phyloP scores from a whole-genome alignment of 2,113 vertebrate species.

The Morone saxatilis region DNA sequence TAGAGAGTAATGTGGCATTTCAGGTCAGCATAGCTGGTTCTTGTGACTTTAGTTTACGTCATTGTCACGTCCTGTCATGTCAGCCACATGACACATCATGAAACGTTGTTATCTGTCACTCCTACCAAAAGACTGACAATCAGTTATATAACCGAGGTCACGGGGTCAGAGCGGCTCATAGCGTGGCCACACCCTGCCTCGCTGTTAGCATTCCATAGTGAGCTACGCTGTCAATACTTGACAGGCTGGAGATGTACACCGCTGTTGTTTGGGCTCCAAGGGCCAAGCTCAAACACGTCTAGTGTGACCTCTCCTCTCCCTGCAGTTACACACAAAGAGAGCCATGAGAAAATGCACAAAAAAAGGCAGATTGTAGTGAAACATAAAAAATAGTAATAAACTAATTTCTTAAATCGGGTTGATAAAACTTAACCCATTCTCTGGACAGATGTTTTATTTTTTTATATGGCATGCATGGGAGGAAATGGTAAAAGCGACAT shows the following conservation, averaged over 20 bases:
- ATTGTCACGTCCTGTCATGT: constrained; percentile 21
- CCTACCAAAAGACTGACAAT: constrained; percentile 34
- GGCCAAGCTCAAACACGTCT: constrained; percentile 31
- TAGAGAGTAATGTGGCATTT: background rate
- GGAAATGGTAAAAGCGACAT: background rate
- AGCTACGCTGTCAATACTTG: constrained; percentile 53
- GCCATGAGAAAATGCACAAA: background rate
- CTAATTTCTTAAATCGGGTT: background rate
- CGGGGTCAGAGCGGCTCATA: constrained; percentile 48
- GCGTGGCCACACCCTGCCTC: constrained; percentile 58
- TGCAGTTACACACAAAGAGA: constrained; percentile 15
- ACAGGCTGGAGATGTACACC: constrained; percentile 43
- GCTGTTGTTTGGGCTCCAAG: constrained; percentile 28
- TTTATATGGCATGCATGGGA: too few relatives aligned
- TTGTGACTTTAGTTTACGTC: constrained; percentile 34
- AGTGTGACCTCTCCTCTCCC: constrained; percentile 23
- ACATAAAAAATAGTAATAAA: background rate
- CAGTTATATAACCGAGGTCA: constrained; percentile 70
- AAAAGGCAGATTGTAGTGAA: background rate
- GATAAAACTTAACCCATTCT: background rate
- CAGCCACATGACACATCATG: constrained; percentile 28
- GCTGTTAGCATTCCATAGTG: constrained; percentile 69
- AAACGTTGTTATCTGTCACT: constrained; percentile 17
- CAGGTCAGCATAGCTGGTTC: constrained; percentile 2
- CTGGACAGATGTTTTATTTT: background rate